phyloP scores from a whole-genome alignment of 2,113 vertebrate genomes.

The Actinemys pallida region DNA sequence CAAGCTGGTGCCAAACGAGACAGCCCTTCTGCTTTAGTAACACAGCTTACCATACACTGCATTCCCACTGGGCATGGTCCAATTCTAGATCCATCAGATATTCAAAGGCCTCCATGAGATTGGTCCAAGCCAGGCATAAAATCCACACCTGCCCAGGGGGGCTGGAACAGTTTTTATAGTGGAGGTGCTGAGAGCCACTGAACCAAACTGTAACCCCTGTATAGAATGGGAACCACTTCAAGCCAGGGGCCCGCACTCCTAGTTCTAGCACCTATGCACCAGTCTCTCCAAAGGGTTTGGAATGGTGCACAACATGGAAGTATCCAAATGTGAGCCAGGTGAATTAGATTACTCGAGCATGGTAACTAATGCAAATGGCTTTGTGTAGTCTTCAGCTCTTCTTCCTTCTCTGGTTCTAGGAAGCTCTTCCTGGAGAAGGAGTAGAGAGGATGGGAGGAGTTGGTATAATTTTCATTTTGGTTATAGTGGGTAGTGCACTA shows the following conservation, averaged over 20 bases:
- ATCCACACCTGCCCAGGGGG: not conserved
- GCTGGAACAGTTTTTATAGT: too few species aligned
- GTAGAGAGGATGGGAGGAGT: not conserved
- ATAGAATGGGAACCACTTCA: too few species aligned
- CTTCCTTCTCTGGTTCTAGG: not conserved
- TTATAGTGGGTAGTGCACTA: not conserved
- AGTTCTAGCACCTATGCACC: too few species aligned
- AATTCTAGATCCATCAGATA: not conserved
- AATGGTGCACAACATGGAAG: not conserved
- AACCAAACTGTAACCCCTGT: too few species aligned
- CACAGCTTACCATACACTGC: not conserved
- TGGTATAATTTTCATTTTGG: not conserved
- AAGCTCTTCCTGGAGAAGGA: not conserved
- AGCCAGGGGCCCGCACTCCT: too few species aligned
- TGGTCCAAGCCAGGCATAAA: not conserved
- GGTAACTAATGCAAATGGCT: not conserved
- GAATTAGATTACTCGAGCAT: not conserved
- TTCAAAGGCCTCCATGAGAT: not conserved
- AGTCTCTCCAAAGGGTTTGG: not conserved
- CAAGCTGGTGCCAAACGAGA: not conserved
- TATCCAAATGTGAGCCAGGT: not conserved
- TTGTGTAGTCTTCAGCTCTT: not conserved
- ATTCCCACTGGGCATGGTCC: not conserved
- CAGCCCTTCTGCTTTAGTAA: not conserved
- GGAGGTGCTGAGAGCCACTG: too few species aligned